Evolutionary conservation across 1,140 invertebrate species (phyloP), one percentile per base, ranked within the genome.

Genomic region (Nilaparvata lugens): DNA sequence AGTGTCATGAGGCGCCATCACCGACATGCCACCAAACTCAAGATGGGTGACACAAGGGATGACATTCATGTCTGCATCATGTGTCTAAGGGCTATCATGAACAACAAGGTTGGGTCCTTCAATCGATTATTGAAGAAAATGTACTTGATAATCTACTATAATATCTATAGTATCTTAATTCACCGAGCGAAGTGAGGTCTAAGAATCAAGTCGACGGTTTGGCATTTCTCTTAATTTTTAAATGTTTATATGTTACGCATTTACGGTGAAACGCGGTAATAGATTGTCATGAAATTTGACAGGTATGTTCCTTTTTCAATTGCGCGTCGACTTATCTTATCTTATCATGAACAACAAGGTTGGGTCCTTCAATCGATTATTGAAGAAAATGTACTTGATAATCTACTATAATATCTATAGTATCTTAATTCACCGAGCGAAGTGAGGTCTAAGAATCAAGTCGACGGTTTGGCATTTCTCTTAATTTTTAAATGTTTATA

Each of bases 281-380:
- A 28, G 3, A 28, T 28, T 42, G 25, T 28, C 25, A 3, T 28
- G 7, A 7, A 28, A 4, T 7, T 28, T n/a, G n/a, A n/a, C n/a
- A n/a, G n/a, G n/a, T n/a, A n/a, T n/a, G n/a, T n/a, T n/a, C n/a
- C n/a, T n/a, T n/a, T n/a, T n/a, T n/a, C n/a, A n/a, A n/a, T n/a
- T n/a, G n/a, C n/a, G n/a, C n/a, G n/a, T n/a, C n/a, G n/a, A n/a
- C n/a, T n/a, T n/a, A n/a, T n/a, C n/a, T n/a, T n/a, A n/a, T n/a
- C n/a, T n/a, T 55, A 98, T 99, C 68, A 98, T 99, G 96, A 99
- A 99, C 77, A 98, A 99, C 74, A 98, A 98, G 83, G 91, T 92
- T 7, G 35, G 31, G 19, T 19, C 11, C 25, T 16, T 4, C 3
- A 35, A 18, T 25, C n/a, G 21, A 1, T 48, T 48, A 48, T 4